Percentiles rank a stretch among this genome's conserved stretches.
Conservation (phyloP, 2,888 invertebrate species). For the Papilio elwesi region DNA sequence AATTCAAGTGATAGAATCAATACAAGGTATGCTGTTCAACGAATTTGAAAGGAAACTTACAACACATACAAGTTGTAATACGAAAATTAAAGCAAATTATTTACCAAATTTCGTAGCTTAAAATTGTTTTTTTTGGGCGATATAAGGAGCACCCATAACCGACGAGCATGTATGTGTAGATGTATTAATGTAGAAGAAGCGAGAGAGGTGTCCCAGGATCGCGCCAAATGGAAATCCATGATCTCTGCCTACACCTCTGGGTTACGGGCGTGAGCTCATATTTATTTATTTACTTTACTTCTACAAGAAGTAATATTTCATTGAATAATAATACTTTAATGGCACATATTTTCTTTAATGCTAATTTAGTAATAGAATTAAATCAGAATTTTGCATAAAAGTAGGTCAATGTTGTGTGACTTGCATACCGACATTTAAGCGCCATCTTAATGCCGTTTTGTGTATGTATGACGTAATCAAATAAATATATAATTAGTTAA, state of each 20-base stretch:
- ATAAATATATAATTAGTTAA: background rate
- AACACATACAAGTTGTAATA: background rate
- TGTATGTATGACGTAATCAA: background rate
- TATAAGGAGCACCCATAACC: too few species aligned
- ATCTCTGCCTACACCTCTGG: too few species aligned
- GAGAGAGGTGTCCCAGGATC: too few species aligned
- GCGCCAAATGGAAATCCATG: too few species aligned
- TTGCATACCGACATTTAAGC: constrained; percentile 1
- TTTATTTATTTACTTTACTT: background rate
- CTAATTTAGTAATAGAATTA: constrained; percentile 8
- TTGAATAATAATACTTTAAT: background rate
- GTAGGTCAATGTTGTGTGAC: constrained; percentile 1
- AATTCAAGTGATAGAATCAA: background rate
- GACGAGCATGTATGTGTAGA: too few species aligned
- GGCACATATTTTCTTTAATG: background rate
- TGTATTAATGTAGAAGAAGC: too few species aligned
- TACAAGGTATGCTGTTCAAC: background rate
- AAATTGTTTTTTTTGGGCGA: background rate
- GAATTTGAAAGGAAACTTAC: constrained; percentile 20
- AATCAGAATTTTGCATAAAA: background rate
- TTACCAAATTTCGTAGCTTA: background rate
- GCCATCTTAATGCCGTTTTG: background rate
- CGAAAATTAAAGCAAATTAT: constrained; percentile 2
- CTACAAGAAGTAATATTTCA: background rate
- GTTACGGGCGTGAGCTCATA: too few species aligned